Percentiles rank a stretch among this genome's conserved stretches.
phyloP scores from a whole-genome alignment of 2,888 invertebrate species.

The Hypena proboscidalis region DNA sequence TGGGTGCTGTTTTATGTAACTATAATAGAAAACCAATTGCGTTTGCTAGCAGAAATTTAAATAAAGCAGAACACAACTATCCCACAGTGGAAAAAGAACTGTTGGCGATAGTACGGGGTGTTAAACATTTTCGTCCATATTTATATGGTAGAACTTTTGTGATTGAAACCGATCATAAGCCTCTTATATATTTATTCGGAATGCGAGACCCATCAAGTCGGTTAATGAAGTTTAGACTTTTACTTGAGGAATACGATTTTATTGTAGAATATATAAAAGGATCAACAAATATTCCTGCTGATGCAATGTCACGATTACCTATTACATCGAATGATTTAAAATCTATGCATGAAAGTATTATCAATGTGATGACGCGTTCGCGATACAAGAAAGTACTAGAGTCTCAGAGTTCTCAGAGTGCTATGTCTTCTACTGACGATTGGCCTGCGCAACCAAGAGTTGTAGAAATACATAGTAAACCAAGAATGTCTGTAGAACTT shows the following conservation, averaged over 20 bases:
- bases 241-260: conserved; percentile 5
- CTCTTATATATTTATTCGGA: conserved; percentile 5
- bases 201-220: conserved; percentile 4
- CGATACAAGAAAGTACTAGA: not conserved
- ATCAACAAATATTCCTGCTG: not conserved
- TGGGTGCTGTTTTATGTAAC: too few species aligned
- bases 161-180: conserved; percentile 3
- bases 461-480: too few species aligned
- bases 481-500: too few species aligned
- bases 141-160: conserved; percentile 3
- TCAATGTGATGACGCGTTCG: not conserved
- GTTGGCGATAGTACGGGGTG: not conserved
- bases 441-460: too few species aligned
- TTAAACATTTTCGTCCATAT: conserved; percentile 4
- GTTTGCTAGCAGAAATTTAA: too few species aligned
- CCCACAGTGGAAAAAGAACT: too few species aligned
- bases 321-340: not conserved
- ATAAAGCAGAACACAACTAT: conserved; percentile 2
- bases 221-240: conserved; percentile 2
- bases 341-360: not conserved
- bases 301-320: not conserved
- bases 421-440: too few species aligned
- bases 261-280: conserved; percentile 1
- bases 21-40: too few species aligned
- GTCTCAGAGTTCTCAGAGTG: too few species aligned